A percentile compares a stretch with the other conserved stretches of the same genome.
Evolutionary conservation across 2,888 invertebrate genomes (phyloP).

Genomic region (Drosophila affinis): DNA sequence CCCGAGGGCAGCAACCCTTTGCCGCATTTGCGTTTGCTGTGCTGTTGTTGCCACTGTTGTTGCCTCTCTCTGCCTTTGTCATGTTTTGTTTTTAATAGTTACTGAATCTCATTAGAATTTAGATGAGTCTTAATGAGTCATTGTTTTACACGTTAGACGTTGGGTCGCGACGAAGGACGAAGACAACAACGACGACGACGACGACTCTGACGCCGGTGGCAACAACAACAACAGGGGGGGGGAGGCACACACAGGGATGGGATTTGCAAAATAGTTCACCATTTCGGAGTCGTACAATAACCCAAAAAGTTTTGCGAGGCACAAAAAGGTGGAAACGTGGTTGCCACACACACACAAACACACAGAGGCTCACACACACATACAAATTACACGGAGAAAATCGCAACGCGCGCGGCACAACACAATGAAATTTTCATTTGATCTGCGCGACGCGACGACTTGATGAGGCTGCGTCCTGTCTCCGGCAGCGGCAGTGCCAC

Average conservation of each 20-base stretch:
- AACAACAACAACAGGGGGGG: slow-evolving; percentile 18
- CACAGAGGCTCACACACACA: slow-evolving; percentile 20
- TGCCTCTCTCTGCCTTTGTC: slow-evolving; percentile 46
- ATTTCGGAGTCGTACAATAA: slow-evolving; percentile 54
- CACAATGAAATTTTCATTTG: slow-evolving; percentile 82
- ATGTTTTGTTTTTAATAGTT: slow-evolving; percentile 81
- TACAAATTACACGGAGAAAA: background rate
- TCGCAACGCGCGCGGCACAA: slow-evolving; percentile 56
- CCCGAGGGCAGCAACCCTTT: slow-evolving; percentile 66
- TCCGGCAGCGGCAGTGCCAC: slow-evolving; percentile 4
- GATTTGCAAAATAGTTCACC: slow-evolving; percentile 62
- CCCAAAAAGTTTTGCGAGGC: slow-evolving; percentile 64
- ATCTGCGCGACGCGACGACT: slow-evolving; percentile 68
- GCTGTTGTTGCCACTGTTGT: slow-evolving; percentile 11
- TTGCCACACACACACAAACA: slow-evolving; percentile 23
- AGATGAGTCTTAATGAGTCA: slow-evolving; percentile 84
- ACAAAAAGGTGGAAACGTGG: slow-evolving; percentile 66
- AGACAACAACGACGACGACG: slow-evolving; percentile 10
- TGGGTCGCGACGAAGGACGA: slow-evolving; percentile 3
- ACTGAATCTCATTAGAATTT: slow-evolving; percentile 84
- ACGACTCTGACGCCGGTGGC: slow-evolving; percentile 16
- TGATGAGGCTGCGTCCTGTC: slow-evolving; percentile 55
- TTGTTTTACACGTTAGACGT: slow-evolving; percentile 82
- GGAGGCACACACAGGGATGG: slow-evolving; percentile 9
- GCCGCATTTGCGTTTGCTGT: slow-evolving; percentile 61